Conservation (phyloP, 2,797 vertebrate genomes). For the Ibycter americanus region DNA sequence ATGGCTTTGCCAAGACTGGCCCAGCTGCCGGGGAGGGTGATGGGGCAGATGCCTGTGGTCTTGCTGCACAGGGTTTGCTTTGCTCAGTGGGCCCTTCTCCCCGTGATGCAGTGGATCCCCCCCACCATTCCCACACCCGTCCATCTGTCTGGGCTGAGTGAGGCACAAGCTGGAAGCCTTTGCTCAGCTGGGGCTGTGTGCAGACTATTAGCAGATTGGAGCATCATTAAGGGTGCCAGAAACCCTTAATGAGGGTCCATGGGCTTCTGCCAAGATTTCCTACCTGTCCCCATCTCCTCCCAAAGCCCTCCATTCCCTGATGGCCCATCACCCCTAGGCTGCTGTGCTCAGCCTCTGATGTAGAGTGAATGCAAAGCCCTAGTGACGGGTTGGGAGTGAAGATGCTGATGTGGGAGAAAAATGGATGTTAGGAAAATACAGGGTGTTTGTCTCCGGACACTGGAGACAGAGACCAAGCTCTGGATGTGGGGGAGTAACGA, state of each 20-base stretch:
- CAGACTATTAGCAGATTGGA: neutral
- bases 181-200: neutral
- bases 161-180: neutral
- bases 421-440: neutral
- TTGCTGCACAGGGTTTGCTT: neutral
- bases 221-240: neutral
- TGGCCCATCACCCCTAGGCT: neutral
- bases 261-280: neutral
- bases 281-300: too few relatives aligned
- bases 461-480: accelerated
- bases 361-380: neutral
- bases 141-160: neutral
- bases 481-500: neutral
- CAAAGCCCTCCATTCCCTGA: neutral
- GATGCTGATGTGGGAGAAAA: neutral
- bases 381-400: neutral
- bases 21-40: accelerated
- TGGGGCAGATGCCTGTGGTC: accelerated
- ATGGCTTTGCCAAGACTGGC: neutral
- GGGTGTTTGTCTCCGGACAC: neutral
- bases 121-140: neutral
- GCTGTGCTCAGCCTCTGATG: neutral
- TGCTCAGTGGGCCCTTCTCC: neutral
- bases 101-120: accelerated
- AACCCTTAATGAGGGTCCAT: neutral